Evolutionary conservation across 2,888 invertebrate genomes (phyloP), one percentile per base, ranked within the genome.

Genomic region (Tetheella fluctuosa): DNA sequence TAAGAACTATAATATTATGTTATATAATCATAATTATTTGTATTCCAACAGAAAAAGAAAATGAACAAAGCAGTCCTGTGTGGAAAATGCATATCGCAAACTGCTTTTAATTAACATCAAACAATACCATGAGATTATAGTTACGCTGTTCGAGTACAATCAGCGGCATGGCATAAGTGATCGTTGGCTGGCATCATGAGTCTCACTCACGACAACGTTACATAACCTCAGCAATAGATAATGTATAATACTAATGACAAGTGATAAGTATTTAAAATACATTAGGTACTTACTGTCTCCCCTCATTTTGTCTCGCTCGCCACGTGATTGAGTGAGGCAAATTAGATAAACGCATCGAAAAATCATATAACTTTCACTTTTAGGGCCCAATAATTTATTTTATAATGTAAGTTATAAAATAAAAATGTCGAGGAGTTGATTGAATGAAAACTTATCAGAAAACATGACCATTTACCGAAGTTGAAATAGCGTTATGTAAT

Each of bases 231-330:
- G 84, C 88, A 89, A 90, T 86, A 88, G 88, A 88, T 89, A 90
- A 90, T 85, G 84, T 86, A 86, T 89, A 88, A 87, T 83, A 83
- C 84, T 88, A 90, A 91, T 90, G 89, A 90, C 86, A 84, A 83
- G 85, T 86, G 85, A 89, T 90, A n/a, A n/a, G n/a, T n/a, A 88
- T 88, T 89, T 86, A 84, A 86, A 88, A 88, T 85, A 83, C 88
- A 88, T 85, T 84, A 85, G 83, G 79, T 81, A 84, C 80, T 78
- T 76, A 80, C 80, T 84, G 84, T 80, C 79, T 76, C 77, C 74
- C 72, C 73, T 77, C 80, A 71, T 74, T 77, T 79, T 80, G 81
- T 83, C 80, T 76, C 75, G 75, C 76, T 71, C 74, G 34, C 74
- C 66, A 70, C 70, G 76, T 89, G 89, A 90, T 90, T 83, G 89